phyloP scores from a whole-genome alignment of 2,113 vertebrate species.

The Emydura subglobosa region DNA sequence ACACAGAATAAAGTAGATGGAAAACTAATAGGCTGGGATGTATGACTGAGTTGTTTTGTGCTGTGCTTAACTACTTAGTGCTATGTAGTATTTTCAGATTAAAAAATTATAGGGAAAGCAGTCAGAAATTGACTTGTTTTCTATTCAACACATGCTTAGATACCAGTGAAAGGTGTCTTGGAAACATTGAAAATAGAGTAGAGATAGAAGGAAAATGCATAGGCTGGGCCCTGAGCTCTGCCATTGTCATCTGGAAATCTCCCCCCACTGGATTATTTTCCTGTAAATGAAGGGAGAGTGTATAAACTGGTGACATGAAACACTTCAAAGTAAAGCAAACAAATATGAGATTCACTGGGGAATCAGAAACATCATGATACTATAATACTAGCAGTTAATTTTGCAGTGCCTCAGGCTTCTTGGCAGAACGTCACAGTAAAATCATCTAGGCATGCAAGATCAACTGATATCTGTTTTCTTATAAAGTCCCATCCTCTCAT shows the following conservation, averaged over 20 bases:
- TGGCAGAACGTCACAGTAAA: slow-evolving; percentile 63
- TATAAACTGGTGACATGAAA: slow-evolving; percentile 53
- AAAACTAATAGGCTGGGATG: neutral
- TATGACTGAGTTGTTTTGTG: neutral
- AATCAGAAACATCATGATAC: slow-evolving; percentile 70
- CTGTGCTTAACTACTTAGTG: neutral
- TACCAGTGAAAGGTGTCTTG: rapidly evolving
- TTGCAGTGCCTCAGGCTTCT: slow-evolving; percentile 72
- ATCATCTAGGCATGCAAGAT: slow-evolving; percentile 67
- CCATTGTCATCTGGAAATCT: neutral
- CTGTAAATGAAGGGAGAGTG: slow-evolving; percentile 17
- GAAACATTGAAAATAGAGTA: neutral
- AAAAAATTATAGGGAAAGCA: neutral
- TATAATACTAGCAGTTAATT: slow-evolving; percentile 66
- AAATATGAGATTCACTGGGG: slow-evolving; percentile 70
- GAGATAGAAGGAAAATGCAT: neutral
- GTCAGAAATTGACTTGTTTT: neutral
- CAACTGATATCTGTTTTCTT: slow-evolving; percentile 61
- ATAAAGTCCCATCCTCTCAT: neutral
- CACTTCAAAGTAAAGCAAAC: slow-evolving; percentile 73
- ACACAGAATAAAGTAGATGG: neutral
- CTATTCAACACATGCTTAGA: neutral
- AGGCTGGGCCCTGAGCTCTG: neutral
- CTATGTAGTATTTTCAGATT: neutral
- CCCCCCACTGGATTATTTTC: neutral